Base-by-base conservation (phyloP, 1,140 invertebrate genomes). In the Lycorma delicatula region DNA sequence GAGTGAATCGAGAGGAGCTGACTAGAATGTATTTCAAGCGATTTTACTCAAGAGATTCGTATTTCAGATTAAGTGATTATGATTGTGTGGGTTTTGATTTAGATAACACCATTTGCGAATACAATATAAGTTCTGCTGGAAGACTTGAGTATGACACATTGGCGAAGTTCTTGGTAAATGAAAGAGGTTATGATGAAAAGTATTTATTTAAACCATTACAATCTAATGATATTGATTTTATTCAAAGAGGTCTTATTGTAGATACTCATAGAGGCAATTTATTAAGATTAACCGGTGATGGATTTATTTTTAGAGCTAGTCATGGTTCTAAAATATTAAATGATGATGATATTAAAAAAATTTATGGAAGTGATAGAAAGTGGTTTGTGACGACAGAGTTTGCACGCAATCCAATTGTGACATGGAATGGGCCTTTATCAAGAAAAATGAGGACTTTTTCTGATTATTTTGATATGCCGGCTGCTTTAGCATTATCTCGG, bases 61-160 rank as follows among this genome's bases (percentile, higher is more conserved):
- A n/a, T n/a, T 77, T 86, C 25, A 72, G 66, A 22, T 56, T 71
- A 7, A 54, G 49, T 22, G 75, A 87, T 63, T 90, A 89, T 66
- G 85, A 89, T 65, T 86, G 82, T 55, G 78, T 89, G 54, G 87
- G 87, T 9, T 90, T 91, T 68, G 88, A 91, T 72, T 72, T 91
- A 58, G 88, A 90, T 63, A 83, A 88, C 65, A 89, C 86, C 1
- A 61, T 89, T 26, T 72, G 83, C 25, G 73, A 77, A 48, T 90
- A 87, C 60, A 83, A 86, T 62, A 68, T 89, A 2, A 75, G 72
- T 20, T 77, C 80, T 59, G 71, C 84, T 69, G 74, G 82, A 18
- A 68, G 77, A 34, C 66, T 88, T 54, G 81, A 82, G 49, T 89
- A 88, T 64, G 69, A 81, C 13, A 67, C 77, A 4, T 63, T 89